Percentiles rank a stretch among this genome's conserved stretches.
These are phyloP conservation scores for Tenodera sinensis DNA, from an alignment of 2,888 invertebrate species.

Conservation along the genomic window DNA sequence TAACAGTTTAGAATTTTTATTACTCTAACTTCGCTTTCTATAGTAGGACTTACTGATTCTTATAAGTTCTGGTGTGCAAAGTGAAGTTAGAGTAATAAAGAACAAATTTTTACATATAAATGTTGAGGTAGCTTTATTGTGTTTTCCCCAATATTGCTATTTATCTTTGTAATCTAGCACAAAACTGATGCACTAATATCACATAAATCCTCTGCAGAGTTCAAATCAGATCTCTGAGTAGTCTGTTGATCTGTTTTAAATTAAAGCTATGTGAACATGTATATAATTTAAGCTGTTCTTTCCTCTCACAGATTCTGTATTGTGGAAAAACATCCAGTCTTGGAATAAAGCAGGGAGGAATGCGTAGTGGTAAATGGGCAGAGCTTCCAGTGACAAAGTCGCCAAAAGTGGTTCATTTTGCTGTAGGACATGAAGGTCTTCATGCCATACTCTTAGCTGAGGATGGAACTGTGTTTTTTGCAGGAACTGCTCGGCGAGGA, in stretches of 20 bases:
- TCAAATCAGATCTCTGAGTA: background rate
- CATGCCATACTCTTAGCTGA: conserved; percentile 89
- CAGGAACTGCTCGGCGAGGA: conserved; percentile 83
- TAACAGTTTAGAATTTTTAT: too few species aligned
- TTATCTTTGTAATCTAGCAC: too few species aligned
- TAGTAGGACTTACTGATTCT: too few species aligned
- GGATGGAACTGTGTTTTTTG: conserved; percentile 82
- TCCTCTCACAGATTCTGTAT: conserved; percentile 64
- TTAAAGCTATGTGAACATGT: background rate
- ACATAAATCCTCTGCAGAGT: too few species aligned
- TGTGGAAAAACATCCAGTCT: conserved; percentile 82
- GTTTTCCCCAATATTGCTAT: too few species aligned
- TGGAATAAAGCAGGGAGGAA: conserved; percentile 66
- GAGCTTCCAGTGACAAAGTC: conserved; percentile 64
- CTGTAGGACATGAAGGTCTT: conserved; percentile 90
- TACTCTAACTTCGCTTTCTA: too few species aligned
- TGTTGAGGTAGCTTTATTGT: too few species aligned
- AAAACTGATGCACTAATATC: too few species aligned
- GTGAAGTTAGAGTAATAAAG: too few species aligned
- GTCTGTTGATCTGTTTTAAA: conserved; percentile 11
- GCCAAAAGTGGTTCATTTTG: conserved; percentile 70
- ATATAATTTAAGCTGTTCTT: conserved; percentile 28
- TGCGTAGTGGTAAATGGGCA: conserved; percentile 43
- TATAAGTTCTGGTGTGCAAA: too few species aligned
- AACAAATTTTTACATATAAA: too few species aligned